These are phyloP conservation scores for Nycticebus coucang DNA, from an alignment of 2,113 vertebrate genomes.

Conservation along the genomic window DNA sequence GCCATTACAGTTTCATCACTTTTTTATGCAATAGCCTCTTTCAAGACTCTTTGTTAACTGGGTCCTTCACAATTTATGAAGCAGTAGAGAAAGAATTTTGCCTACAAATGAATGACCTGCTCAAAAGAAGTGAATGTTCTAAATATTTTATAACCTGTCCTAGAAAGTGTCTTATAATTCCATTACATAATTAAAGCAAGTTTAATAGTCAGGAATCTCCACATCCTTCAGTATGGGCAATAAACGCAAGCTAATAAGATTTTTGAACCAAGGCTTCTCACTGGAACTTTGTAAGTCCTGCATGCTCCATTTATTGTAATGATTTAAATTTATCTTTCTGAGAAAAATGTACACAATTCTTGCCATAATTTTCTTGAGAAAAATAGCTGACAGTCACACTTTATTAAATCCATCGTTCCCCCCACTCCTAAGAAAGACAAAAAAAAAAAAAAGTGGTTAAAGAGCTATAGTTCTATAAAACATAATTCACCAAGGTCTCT, in stretches of 20 bases:
- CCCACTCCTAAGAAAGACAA: neutral
- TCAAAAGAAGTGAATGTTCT: neutral
- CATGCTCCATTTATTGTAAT: conserved; percentile 1
- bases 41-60: neutral
- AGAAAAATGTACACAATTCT: neutral
- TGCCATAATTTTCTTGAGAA: conserved; percentile 12
- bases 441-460: neutral
- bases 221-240: neutral
- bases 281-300: neutral
- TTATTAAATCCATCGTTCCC: neutral
- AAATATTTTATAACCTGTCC: neutral
- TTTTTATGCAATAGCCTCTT: neutral
- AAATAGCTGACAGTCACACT: neutral
- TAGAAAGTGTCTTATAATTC: neutral
- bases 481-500: neutral
- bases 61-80: neutral
- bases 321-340: neutral
- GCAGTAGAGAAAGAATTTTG: neutral
- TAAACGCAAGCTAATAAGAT: neutral
- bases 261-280: neutral
- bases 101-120: neutral
- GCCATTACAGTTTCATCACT: neutral
- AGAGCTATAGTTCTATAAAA: neutral
- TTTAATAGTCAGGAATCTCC: neutral
- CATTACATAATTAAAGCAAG: neutral